Evolutionary conservation across 37 sponge, comb jelly and placozoan genomes (phyloP), one percentile per base, ranked within the genome.

Genomic region (Diacarnus erythraeanus): DNA sequence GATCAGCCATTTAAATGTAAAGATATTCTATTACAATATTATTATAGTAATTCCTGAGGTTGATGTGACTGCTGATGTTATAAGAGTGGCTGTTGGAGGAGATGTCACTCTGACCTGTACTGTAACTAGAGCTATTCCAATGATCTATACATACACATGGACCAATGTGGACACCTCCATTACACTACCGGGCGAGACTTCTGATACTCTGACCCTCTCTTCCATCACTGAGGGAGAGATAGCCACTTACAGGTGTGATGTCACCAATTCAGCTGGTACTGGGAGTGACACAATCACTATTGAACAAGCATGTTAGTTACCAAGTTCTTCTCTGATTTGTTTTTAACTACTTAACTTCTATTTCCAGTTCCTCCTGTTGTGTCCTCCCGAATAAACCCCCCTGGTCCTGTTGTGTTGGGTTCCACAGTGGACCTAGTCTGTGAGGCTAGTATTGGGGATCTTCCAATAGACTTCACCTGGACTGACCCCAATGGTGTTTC

Each of bases 31-130:
- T n/a, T n/a, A n/a, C n/a, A n/a, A n/a, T n/a, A n/a, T n/a, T n/a
- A n/a, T n/a, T 58, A 12, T 29, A 80, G 81, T 67, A 23, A 39
- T 44, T 58, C 72, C 72, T 35, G 81, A 40, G 38, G 81, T 80
- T 0, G 35, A 57, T 30, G 42, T 80, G 27, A 44, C 72, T 34
- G 71, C 81, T 18, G 5, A 67, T 78, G 15, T 21, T 36, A 69
- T 41, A 6, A 56, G 59, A 41, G 41, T 80, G 27, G 36, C n/a
- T 2, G 25, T 70, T 4, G 69, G 69, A 38, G 60, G 38, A 23
- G n/a, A 39, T 26, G 35, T 37, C 51, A 51, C 54, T 25, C 69
- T 79, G n/a, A 51, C 54, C 29, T 79, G 79, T 57, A 63, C 30
- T 47, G 69, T 68, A 31, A 47, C 56, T 1, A 43, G 57, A 29